Evolutionary conservation across 2,113 vertebrate species (phyloP), one percentile per base, ranked within the genome.

Genomic region (Ptilonorhynchus violaceus): DNA sequence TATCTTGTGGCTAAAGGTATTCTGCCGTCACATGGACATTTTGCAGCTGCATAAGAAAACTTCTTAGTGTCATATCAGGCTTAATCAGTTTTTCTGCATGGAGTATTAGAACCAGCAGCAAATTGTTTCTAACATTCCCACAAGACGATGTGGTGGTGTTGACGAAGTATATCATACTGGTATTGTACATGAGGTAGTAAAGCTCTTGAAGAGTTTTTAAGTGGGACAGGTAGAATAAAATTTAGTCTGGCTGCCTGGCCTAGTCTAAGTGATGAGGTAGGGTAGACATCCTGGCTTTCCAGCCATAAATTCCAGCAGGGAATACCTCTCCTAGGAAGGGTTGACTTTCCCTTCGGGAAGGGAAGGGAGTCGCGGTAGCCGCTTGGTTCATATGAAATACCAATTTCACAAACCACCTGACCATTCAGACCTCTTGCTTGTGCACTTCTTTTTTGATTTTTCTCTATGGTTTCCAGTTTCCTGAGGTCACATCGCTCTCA

Each of bases 331-430:
- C 14, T 31, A 24, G 7, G 42, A 59, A 68, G 3, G 35, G 3
- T 1, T 59, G 39, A 14, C 11, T 88, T 92, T 69, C 24, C 35
- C 16, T 17, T 47, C n/a, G n/a, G n/a, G n/a, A n/a, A n/a, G n/a
- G n/a, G n/a, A n/a, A n/a, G 47, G 11, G 76, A 47, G 14, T 35
- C 21, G 10, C 33, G 8, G 8, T 30, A 22, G 33, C 23, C 1
- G 0, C 11, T 68, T 7, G 0, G 5, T 49, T 92, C 28, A 39
- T 33, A 7, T 8, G 42, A 50, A 4, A 7, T 11, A n/a, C 2
- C 14, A 19, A 17, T 27, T 46, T 75, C n/a, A 63, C 18, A 58
- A 28, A 23, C 1, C 13, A 41, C 15, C 6, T 37, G 20, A 79
- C 7, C 23, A 55, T 67, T 85, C 28, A 67, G 39, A 75, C 7